A percentile compares a stretch with the other conserved stretches of the same genome.
These are phyloP conservation scores for Dipodomys ordii DNA, from an alignment of 2,113 vertebrate genomes.

Conservation along the genomic window DNA sequence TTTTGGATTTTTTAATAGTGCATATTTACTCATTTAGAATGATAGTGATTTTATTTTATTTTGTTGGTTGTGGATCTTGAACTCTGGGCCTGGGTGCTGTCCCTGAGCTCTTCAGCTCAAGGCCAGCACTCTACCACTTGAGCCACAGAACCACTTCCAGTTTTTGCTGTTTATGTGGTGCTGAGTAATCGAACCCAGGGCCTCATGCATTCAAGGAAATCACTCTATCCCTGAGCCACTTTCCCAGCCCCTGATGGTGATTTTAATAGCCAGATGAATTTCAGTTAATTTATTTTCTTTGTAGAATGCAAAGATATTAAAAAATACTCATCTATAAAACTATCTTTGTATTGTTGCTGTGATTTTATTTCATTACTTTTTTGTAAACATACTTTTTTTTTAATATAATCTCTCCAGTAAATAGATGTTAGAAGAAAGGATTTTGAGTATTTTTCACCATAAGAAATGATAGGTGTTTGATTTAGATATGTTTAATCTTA, in stretches of 20 bases:
- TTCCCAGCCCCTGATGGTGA: neutral
- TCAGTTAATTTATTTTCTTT: neutral
- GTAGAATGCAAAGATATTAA: slow-evolving; percentile 37
- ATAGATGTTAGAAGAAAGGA: neutral
- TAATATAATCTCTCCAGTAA: slow-evolving; percentile 42
- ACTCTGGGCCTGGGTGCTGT: no score
- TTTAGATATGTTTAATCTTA: neutral
- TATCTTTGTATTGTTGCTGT: slow-evolving; percentile 33
- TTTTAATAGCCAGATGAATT: slow-evolving; percentile 33
- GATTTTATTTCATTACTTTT: slow-evolving; percentile 50
- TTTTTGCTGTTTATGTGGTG: no score
- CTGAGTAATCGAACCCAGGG: no score
- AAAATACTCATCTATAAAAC: slow-evolving; percentile 13
- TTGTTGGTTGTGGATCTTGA: no score
- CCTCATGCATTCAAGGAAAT: no score
- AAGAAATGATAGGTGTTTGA: neutral
- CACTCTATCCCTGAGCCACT: no score
- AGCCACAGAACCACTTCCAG: no score
- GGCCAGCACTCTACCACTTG: no score
- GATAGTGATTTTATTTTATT: slow-evolving; percentile 51
- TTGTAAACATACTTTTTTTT: neutral
- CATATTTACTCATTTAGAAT: slow-evolving; percentile 12
- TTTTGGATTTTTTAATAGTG: neutral
- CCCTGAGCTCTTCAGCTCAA: no score
- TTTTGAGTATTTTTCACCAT: slow-evolving; percentile 7